Evolutionary conservation across 23 tunicate species (phyloP).

Genomic region (Botrylloides violaceus): DNA sequence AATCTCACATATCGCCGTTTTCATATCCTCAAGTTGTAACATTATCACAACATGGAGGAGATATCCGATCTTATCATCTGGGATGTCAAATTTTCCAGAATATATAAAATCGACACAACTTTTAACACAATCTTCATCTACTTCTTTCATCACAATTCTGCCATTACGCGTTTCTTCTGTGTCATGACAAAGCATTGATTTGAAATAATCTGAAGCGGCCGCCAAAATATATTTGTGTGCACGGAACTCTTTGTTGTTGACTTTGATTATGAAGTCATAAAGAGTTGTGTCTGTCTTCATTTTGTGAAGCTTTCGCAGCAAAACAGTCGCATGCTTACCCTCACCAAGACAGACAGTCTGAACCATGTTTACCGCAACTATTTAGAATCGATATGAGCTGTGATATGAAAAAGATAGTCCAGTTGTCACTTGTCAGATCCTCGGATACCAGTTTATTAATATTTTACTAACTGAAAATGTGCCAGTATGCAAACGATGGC

Average conservation of each 20-base stretch:
- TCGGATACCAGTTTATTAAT: too few species aligned
- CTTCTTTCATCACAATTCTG: neutral
- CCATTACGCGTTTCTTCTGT: neutral
- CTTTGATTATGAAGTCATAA: slow-evolving; percentile 15
- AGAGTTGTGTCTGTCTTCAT: neutral
- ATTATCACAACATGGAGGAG: neutral
- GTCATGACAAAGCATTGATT: slow-evolving; percentile 12
- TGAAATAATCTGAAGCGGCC: slow-evolving; percentile 15
- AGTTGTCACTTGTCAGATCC: too few species aligned
- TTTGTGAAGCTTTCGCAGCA: neutral
- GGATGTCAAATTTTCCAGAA: slow-evolving; percentile 8
- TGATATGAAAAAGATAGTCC: too few species aligned
- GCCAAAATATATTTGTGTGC: slow-evolving; percentile 6
- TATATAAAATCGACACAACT: slow-evolving; percentile 8
- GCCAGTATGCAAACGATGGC: too few species aligned
- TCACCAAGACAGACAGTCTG: neutral
- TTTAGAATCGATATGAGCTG: too few species aligned
- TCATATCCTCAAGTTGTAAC: neutral
- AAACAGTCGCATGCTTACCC: neutral
- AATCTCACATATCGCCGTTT: neutral
- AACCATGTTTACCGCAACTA: neutral
- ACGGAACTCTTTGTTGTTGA: neutral
- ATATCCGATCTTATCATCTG: neutral
- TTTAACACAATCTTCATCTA: slow-evolving; percentile 7
- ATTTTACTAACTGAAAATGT: too few species aligned